A percentile compares a stretch with the other conserved stretches of the same genome.
These are phyloP conservation scores for Drosophila littoralis DNA, from an alignment of 1,140 invertebrate genomes.

Conservation along the genomic window DNA sequence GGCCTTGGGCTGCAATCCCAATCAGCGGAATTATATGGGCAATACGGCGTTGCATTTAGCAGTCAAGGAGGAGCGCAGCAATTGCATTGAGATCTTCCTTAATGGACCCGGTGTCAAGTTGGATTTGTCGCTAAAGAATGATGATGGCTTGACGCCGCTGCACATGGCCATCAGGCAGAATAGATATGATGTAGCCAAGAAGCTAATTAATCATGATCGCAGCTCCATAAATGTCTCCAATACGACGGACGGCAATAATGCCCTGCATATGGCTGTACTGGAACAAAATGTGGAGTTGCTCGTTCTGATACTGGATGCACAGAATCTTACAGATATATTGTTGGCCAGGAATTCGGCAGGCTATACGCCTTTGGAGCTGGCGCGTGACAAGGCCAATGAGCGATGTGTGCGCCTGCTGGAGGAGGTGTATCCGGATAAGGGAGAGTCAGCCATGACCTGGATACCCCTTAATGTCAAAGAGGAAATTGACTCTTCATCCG, in stretches of 20 bases:
- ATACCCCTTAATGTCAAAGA: slow-evolving; percentile 68
- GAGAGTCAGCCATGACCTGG: slow-evolving; percentile 61
- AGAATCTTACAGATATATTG: slow-evolving; percentile 59
- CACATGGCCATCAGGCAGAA: slow-evolving; percentile 85
- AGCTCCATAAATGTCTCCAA: slow-evolving; percentile 85
- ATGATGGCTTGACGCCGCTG: slow-evolving; percentile 85
- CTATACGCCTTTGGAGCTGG: slow-evolving; percentile 68
- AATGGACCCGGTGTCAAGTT: slow-evolving; percentile 48
- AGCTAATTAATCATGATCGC: slow-evolving; percentile 84
- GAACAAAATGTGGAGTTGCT: slow-evolving; percentile 84
- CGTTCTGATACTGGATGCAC: slow-evolving; percentile 85
- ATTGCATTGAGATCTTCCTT: slow-evolving; percentile 71
- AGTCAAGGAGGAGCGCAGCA: slow-evolving; percentile 79
- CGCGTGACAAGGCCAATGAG: slow-evolving; percentile 46
- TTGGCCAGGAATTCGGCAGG: slow-evolving; percentile 62
- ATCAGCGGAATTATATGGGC: slow-evolving; percentile 84
- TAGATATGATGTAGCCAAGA: slow-evolving; percentile 84
- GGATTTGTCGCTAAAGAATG: slow-evolving; percentile 79
- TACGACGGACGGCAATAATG: slow-evolving; percentile 86
- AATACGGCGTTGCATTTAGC: slow-evolving; percentile 86
- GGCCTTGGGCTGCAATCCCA: slow-evolving; percentile 85
- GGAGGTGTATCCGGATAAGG: slow-evolving; percentile 59
- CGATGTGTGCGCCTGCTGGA: slow-evolving; percentile 52
- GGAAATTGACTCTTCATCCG: slow-evolving; percentile 64
- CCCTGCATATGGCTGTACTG: slow-evolving; percentile 86